phyloP scores from a whole-genome alignment of 2,797 vertebrate genomes.

The Bovichtus diacanthus region DNA sequence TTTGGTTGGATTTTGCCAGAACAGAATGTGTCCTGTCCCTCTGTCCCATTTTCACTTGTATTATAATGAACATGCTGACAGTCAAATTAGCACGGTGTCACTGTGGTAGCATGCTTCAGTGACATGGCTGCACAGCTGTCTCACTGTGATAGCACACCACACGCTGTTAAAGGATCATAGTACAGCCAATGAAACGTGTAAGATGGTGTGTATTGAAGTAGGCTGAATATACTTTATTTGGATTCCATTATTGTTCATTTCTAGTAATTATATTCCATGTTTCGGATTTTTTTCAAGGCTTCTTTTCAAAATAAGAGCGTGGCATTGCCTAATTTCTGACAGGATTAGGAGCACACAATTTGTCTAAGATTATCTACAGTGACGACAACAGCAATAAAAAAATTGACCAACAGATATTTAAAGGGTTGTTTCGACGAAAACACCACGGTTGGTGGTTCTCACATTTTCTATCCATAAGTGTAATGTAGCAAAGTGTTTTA shows the following conservation, averaged over 20 bases:
- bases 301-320: conserved; percentile 13
- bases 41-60: conserved; percentile 50
- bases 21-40: conserved; percentile 53
- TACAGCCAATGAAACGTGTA: conserved; percentile 54
- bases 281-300: not conserved
- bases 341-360: not conserved
- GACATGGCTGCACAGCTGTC: conserved; percentile 74
- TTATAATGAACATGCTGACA: conserved; percentile 76
- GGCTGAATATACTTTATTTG: conserved; percentile 39
- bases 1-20: conserved; percentile 58
- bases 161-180: conserved; percentile 66
- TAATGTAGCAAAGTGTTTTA: no score
- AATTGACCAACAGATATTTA: not conserved
- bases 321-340: conserved; percentile 4
- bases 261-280: conserved; percentile 3
- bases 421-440: not conserved
- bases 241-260: conserved; percentile 30
- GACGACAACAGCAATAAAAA: not conserved
- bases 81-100: conserved; percentile 79
- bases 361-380: not conserved
- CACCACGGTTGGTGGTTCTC: not conserved
- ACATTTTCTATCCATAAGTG: not conserved
- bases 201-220: conserved; percentile 23
- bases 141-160: conserved; percentile 73
- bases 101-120: conserved; percentile 60